A percentile compares a stretch with the other conserved stretches of the same genome.
Evolutionary conservation across 2,888 invertebrate genomes (phyloP).

Genomic region (Monochamus alternatus): DNA sequence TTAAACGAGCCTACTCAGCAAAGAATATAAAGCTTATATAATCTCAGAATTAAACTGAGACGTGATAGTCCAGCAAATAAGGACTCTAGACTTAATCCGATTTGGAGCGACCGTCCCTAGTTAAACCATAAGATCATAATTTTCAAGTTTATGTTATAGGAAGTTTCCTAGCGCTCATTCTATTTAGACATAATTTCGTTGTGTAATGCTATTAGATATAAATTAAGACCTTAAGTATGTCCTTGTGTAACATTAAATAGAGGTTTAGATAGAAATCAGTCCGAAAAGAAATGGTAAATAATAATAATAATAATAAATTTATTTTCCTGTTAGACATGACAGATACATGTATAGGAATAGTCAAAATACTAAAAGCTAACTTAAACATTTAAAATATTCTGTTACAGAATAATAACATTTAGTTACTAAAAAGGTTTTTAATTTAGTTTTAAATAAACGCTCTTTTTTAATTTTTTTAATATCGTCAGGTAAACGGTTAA

Average conservation of each 20-base stretch:
- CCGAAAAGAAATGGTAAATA: too few species aligned
- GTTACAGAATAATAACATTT: too few species aligned
- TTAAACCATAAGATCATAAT: constrained; percentile 42
- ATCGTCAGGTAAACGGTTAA: too few species aligned
- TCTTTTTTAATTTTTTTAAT: too few species aligned
- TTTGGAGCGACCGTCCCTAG: constrained; percentile 37
- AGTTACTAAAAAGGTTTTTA: too few species aligned
- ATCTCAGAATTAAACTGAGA: constrained; percentile 50
- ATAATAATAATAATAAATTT: too few species aligned
- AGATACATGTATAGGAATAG: too few species aligned
- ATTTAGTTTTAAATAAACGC: too few species aligned
- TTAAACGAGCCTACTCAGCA: constrained; percentile 17
- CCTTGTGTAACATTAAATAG: constrained; percentile 8
- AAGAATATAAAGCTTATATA: constrained; percentile 36
- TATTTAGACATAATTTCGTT: constrained; percentile 27
- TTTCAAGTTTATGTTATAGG: constrained; percentile 35
- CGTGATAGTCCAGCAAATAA: constrained; percentile 53
- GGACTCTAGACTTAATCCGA: constrained; percentile 49
- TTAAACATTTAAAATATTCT: too few species aligned
- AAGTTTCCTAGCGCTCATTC: constrained; percentile 28
- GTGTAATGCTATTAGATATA: constrained; percentile 28
- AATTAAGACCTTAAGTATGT: constrained; percentile 10
- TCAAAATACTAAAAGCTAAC: too few species aligned
- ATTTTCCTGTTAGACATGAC: too few species aligned
- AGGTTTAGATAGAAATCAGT: background rate